Evolutionary conservation across 1,140 invertebrate species (phyloP).

Genomic region (Drosophila aff.): DNA sequence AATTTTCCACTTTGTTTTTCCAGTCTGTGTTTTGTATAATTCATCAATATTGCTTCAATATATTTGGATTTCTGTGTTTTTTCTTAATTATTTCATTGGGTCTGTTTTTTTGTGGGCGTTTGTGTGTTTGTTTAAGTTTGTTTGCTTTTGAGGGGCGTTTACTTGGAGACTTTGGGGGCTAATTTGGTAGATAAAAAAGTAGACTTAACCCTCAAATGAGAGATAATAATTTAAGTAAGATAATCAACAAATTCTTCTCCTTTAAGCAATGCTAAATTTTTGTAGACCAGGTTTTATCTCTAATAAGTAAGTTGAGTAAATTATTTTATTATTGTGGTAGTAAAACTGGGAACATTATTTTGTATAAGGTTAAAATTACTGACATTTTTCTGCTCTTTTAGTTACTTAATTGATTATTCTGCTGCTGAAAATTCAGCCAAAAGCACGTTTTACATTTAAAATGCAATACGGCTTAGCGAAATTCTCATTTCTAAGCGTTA

Average conservation of each 20-base stretch:
- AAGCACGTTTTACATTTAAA: conserved; percentile 52
- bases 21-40: conserved; percentile 51
- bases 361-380: too few relatives aligned
- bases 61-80: conserved; percentile 33
- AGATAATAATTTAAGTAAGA: conserved; percentile 4
- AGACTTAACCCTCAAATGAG: conserved; percentile 1
- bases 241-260: background rate
- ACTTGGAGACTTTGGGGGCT: conserved; percentile 13
- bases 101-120: conserved; percentile 51
- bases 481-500: conserved; percentile 39
- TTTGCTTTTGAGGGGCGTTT: conserved; percentile 50
- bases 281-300: background rate
- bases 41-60: conserved; percentile 71
- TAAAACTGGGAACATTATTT: background rate
- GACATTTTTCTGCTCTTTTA: background rate
- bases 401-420: conserved; percentile 13
- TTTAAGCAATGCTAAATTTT: background rate
- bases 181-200: conserved; percentile 20
- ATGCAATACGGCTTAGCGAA: conserved; percentile 27
- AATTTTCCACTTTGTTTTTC: conserved; percentile 37
- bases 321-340: background rate
- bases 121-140: conserved; percentile 2
- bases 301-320: background rate
- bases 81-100: conserved; percentile 31
- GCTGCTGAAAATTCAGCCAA: conserved; percentile 16